These are phyloP conservation scores for Cathartes aura DNA, from an alignment of 2,113 vertebrate species.

Conservation along the genomic window DNA sequence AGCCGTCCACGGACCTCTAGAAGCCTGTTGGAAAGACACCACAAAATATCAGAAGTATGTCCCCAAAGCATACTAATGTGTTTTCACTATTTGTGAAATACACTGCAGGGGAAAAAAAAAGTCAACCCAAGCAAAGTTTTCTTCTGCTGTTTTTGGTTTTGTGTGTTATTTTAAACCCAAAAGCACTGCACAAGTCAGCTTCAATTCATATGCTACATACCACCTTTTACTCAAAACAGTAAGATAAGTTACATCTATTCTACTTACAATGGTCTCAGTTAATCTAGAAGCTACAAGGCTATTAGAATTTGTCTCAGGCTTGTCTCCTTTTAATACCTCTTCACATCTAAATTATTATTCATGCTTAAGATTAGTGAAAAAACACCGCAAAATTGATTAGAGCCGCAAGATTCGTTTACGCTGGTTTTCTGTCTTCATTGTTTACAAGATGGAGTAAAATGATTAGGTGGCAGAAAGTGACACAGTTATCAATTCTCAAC, in stretches of 20 bases:
- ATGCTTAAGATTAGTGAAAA: background rate
- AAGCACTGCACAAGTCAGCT: background rate
- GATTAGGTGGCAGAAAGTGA: background rate
- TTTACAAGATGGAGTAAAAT: background rate
- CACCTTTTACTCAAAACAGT: background rate
- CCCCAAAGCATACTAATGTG: background rate
- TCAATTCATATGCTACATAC: background rate
- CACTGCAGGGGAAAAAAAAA: background rate
- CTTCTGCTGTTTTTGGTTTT: background rate
- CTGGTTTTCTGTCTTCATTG: background rate
- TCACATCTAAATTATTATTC: background rate
- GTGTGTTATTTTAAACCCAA: background rate
- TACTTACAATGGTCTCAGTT: background rate
- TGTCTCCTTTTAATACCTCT: background rate
- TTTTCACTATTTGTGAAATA: background rate
- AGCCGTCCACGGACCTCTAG: constrained; percentile 92
- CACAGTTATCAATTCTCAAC: background rate
- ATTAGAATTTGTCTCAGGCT: background rate
- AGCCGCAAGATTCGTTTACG: background rate
- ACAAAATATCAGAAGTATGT: background rate
- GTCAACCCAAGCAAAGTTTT: background rate
- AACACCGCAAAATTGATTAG: background rate
- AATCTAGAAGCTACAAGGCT: background rate
- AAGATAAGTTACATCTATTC: background rate
- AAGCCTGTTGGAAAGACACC: constrained; percentile 79